A percentile compares a stretch with the other conserved stretches of the same genome.
These are phyloP conservation scores for Mayetiola destructor DNA, from an alignment of 2,888 invertebrate species.

Conservation along the genomic window DNA sequence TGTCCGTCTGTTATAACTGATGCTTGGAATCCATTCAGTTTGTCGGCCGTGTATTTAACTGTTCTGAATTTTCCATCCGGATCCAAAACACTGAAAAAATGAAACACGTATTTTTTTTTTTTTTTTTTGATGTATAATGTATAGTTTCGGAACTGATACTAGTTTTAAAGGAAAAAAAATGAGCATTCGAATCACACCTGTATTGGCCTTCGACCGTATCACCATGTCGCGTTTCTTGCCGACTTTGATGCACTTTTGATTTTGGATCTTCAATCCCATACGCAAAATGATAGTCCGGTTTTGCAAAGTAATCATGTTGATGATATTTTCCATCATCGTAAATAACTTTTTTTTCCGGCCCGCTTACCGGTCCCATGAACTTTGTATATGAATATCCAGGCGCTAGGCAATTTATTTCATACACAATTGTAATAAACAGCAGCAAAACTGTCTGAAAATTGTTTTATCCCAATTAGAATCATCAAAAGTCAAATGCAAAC, in stretches of 20 bases:
- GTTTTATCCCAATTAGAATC: too few species aligned
- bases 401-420: conserved; percentile 21
- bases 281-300: conserved; percentile 59
- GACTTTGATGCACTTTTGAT: conserved; percentile 57
- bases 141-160: too few species aligned
- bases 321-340: conserved; percentile 28
- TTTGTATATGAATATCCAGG: conserved; percentile 55
- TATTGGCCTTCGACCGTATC: conserved; percentile 60
- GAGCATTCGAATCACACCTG: conserved; percentile 27
- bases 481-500: too few species aligned
- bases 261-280: conserved; percentile 63
- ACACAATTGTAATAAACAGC: background rate
- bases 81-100: conserved; percentile 45
- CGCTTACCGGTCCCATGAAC: conserved; percentile 61
- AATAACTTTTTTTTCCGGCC: conserved; percentile 35
- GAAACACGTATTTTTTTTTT: background rate
- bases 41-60: conserved; percentile 60
- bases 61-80: conserved; percentile 58
- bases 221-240: conserved; percentile 55
- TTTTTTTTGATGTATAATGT: too few species aligned
- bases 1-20: conserved; percentile 31
- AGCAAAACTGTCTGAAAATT: background rate
- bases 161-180: too few species aligned
- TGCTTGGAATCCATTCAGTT: conserved; percentile 57
- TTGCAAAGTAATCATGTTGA: conserved; percentile 53